Evolutionary conservation across 2,797 vertebrate species (phyloP).

Genomic region (Avahi laniger): DNA sequence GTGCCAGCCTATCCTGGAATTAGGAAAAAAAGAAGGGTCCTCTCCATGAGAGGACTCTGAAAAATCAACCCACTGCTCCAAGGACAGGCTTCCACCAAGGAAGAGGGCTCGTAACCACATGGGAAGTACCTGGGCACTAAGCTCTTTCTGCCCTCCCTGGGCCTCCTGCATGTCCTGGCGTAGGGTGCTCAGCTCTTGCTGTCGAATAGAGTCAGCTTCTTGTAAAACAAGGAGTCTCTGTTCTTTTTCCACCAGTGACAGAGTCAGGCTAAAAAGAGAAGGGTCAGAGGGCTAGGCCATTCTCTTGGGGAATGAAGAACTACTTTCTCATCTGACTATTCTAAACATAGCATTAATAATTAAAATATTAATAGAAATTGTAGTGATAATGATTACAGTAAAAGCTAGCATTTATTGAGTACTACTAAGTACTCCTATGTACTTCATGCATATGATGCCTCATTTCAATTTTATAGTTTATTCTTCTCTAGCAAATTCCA

Average conservation of each 20-base stretch:
- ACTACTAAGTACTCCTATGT: neutral
- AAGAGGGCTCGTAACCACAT: neutral
- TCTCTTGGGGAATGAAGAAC: neutral
- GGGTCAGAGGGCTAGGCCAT: neutral
- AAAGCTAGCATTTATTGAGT: neutral
- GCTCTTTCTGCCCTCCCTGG: slow-evolving; percentile 73
- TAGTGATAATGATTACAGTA: neutral
- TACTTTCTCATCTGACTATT: neutral
- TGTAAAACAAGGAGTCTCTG: slow-evolving; percentile 78
- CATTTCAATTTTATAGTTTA: neutral
- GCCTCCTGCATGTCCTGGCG: slow-evolving; percentile 75
- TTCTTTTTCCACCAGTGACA: slow-evolving; percentile 81
- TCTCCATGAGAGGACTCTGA: neutral
- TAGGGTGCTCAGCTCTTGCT: slow-evolving; percentile 71
- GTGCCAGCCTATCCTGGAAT: neutral
- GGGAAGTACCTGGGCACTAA: slow-evolving; percentile 77
- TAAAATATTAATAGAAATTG: neutral
- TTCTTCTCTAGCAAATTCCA: slow-evolving; percentile 15
- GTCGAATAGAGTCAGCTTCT: slow-evolving; percentile 76
- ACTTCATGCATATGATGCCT: neutral
- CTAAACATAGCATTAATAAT: neutral
- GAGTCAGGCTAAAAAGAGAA: slow-evolving; percentile 75
- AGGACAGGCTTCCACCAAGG: neutral
- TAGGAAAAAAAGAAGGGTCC: neutral
- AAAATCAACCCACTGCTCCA: neutral